Conservation (phyloP, 2,797 vertebrate genomes). For the Sparus aurata region DNA sequence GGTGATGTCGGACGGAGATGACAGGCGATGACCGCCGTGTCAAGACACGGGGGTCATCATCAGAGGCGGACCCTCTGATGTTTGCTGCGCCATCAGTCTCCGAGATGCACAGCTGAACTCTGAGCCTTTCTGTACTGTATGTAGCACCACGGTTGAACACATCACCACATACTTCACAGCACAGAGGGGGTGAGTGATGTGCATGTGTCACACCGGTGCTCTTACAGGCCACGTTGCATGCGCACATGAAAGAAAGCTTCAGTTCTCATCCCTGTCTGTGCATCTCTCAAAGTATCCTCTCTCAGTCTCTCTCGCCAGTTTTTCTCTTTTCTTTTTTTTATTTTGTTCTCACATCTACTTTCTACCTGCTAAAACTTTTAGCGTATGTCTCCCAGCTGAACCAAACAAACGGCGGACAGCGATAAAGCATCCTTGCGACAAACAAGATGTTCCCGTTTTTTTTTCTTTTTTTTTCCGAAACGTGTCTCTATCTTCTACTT, state of each 20-base stretch:
- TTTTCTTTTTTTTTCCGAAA: neutral
- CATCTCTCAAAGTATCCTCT: slow-evolving; percentile 10
- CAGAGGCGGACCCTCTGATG: slow-evolving; percentile 54
- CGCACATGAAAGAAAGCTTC: slow-evolving; percentile 46
- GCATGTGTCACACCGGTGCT: slow-evolving; percentile 37
- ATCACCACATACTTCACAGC: slow-evolving; percentile 38
- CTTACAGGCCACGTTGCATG: slow-evolving; percentile 34
- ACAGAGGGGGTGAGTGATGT: slow-evolving; percentile 13
- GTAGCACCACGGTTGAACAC: slow-evolving; percentile 42
- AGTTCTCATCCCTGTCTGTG: slow-evolving; percentile 11
- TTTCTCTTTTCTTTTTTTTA: neutral
- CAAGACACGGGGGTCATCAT: slow-evolving; percentile 24
- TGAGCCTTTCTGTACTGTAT: slow-evolving; percentile 49
- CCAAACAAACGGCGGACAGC: neutral
- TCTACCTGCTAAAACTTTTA: slow-evolving; percentile 6
- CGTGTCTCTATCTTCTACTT: slow-evolving; percentile 31
- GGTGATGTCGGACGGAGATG: slow-evolving; percentile 2
- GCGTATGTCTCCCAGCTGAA: slow-evolving; percentile 1
- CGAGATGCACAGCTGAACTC: slow-evolving; percentile 65
- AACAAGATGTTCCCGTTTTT: neutral
- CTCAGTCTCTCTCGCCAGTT: neutral
- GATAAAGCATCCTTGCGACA: neutral
- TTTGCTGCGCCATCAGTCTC: slow-evolving; percentile 35
- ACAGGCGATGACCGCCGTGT: slow-evolving; percentile 12
- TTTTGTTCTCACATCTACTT: neutral